These are phyloP conservation scores for Typhlomys cinereus DNA, from an alignment of 2,113 vertebrate species.

Conservation along the genomic window DNA sequence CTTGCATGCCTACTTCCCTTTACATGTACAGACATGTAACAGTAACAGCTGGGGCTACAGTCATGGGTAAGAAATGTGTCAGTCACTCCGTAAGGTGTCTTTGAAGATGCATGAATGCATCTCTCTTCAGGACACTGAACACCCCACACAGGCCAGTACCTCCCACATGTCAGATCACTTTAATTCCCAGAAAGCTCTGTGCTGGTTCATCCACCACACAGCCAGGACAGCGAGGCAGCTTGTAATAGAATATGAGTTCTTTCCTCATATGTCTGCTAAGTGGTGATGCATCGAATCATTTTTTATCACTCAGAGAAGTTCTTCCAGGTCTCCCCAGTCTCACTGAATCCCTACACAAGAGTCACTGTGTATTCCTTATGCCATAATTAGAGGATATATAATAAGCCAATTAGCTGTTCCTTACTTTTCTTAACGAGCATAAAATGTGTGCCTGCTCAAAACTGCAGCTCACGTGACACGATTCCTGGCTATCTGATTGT, in stretches of 20 bases:
- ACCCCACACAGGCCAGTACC: constrained; percentile 21
- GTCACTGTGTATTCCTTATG: constrained; percentile 28
- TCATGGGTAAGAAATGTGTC: constrained; percentile 7
- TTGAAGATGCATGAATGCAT: constrained; percentile 13
- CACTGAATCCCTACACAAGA: constrained; percentile 58
- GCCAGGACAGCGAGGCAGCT: constrained; percentile 10
- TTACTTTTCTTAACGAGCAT: constrained; percentile 66
- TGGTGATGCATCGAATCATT: constrained; percentile 47
- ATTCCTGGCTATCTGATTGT: neutral
- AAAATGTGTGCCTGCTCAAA: constrained; percentile 62
- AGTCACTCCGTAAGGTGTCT: constrained; percentile 15
- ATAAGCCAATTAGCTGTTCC: constrained; percentile 69
- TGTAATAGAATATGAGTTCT: constrained; percentile 60
- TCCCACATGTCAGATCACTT: neutral
- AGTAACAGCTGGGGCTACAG: neutral
- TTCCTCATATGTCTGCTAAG: constrained; percentile 61
- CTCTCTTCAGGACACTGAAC: neutral
- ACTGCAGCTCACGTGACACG: constrained; percentile 55
- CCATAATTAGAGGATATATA: constrained; percentile 56
- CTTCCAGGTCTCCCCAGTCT: constrained; percentile 45
- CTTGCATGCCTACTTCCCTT: neutral
- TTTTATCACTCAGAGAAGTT: constrained; percentile 55
- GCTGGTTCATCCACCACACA: constrained; percentile 15
- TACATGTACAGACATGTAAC: neutral
- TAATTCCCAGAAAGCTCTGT: neutral